Base-by-base conservation (phyloP, 1,140 invertebrate genomes). In the Nebria ingens region DNA sequence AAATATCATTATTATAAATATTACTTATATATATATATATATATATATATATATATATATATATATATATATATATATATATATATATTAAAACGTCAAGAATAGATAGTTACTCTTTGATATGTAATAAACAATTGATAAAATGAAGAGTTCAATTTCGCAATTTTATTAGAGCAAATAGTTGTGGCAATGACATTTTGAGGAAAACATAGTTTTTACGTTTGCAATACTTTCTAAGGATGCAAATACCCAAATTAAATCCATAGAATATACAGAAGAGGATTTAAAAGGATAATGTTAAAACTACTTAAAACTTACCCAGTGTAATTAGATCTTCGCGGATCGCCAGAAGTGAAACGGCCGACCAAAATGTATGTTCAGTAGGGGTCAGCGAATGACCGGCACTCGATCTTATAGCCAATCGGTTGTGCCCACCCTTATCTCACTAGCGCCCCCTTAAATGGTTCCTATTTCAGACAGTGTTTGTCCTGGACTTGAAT, bases 351-450 rank as follows among this genome's bases (percentile, higher is more conserved):
- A 45, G 40, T 45, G 40, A 45, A 29, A 6, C 6, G 15, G 40
- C 3, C 40, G 15, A 45, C 40, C 40, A 51, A 60, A 62, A 62
- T 59, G 58, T 62, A 62, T 60, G 58, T 62, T 56, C 60, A 51
- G 38, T 52, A 63, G 61, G 63, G 63, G 61, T 59, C 40, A 56
- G 55, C 42, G 59, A 63, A 65, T 61, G 62, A 61, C 64, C 60
- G 55, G 60, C 59, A 62, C 63, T 65, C 63, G 60, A 64, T 62
- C 62, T 65, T 58, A 61, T 58, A 60, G 58, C 61, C 58, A 62
- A 62, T 63, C 61, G 60, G 58, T 57, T 59, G 56, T 51, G 34
- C n/a, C n/a, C 52, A 59, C 58, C 59, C 58, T 62, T 61, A 62
- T 59, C 57, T 61, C 17, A 15, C 50, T 21, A 15, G n/a, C n/a